phyloP scores from a whole-genome alignment of 2,797 vertebrate species.

The Avahi laniger region DNA sequence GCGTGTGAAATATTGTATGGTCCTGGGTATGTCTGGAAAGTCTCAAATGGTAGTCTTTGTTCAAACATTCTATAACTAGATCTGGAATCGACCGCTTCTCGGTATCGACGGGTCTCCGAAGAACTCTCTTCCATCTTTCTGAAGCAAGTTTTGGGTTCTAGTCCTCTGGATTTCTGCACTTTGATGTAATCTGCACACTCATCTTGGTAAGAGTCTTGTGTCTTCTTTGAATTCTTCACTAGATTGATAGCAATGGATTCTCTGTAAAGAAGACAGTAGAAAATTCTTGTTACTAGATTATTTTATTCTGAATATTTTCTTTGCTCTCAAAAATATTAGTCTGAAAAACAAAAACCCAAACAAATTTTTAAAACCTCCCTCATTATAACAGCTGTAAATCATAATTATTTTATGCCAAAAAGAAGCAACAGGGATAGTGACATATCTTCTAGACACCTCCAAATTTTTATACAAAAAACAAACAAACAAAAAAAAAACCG shows the following conservation, averaged over 20 bases:
- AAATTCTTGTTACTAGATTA: constrained; percentile 44
- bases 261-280: constrained; percentile 82
- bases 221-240: constrained; percentile 87
- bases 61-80: constrained; percentile 42
- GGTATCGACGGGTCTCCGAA: constrained; percentile 53
- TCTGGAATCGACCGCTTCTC: constrained; percentile 36
- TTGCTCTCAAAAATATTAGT: constrained; percentile 34
- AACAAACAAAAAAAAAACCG: background rate
- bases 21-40: constrained; percentile 61
- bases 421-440: background rate
- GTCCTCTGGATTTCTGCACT: constrained; percentile 86
- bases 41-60: constrained; percentile 53
- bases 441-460: background rate
- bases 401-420: constrained; percentile 1
- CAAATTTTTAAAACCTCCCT: background rate
- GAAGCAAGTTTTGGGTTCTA: constrained; percentile 82
- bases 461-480: constrained; percentile 11
- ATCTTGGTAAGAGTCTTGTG: constrained; percentile 86
- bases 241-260: constrained; percentile 85
- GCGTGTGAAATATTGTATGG: constrained; percentile 40
- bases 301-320: constrained; percentile 48
- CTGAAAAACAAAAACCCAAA: background rate
- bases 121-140: constrained; percentile 76
- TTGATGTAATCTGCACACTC: constrained; percentile 88
- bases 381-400: background rate